These are phyloP conservation scores for Spongia lamella DNA, from an alignment of 37 sponge, comb jelly and placozoan genomes.

Conservation along the genomic window DNA sequence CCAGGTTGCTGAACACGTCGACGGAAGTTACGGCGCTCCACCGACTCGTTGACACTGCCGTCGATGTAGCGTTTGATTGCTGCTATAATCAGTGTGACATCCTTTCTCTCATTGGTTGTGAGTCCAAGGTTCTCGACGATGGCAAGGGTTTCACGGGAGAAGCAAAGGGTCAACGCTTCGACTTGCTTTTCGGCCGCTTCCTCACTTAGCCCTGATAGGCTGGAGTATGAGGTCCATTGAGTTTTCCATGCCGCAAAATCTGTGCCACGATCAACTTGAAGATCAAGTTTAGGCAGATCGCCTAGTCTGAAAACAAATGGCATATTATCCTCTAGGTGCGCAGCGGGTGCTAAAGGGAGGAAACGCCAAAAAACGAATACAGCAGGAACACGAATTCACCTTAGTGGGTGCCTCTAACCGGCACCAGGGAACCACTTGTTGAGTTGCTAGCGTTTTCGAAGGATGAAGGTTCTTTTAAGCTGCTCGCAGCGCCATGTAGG, in stretches of 20 bases:
- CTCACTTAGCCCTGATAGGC: conserved; percentile 18
- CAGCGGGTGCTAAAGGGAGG: too few species aligned
- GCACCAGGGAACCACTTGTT: too few species aligned
- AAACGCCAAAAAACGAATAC: too few species aligned
- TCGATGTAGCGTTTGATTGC: conserved; percentile 1
- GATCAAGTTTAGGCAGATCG: conserved; percentile 37
- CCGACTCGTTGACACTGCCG: conserved; percentile 17
- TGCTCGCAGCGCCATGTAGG: too few species aligned
- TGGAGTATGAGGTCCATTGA: conserved; percentile 31
- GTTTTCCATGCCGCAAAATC: conserved; percentile 40
- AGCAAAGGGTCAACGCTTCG: conserved; percentile 37
- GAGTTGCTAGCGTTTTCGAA: too few species aligned
- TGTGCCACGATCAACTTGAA: conserved; percentile 35
- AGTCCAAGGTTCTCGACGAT: conserved; percentile 39
- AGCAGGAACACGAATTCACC: too few species aligned
- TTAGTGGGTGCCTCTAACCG: too few species aligned
- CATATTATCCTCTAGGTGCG: too few species aligned
- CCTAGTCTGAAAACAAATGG: conserved; percentile 18
- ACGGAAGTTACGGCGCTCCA: conserved; percentile 18
- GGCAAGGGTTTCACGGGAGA: conserved; percentile 27
- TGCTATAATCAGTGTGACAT: background rate
- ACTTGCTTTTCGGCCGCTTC: conserved; percentile 14
- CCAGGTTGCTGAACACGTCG: conserved; percentile 20
- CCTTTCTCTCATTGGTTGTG: conserved; percentile 5
- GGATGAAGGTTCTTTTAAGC: too few species aligned